Conservation (phyloP, 2,888 invertebrate genomes). For the Tholera decimalis region DNA sequence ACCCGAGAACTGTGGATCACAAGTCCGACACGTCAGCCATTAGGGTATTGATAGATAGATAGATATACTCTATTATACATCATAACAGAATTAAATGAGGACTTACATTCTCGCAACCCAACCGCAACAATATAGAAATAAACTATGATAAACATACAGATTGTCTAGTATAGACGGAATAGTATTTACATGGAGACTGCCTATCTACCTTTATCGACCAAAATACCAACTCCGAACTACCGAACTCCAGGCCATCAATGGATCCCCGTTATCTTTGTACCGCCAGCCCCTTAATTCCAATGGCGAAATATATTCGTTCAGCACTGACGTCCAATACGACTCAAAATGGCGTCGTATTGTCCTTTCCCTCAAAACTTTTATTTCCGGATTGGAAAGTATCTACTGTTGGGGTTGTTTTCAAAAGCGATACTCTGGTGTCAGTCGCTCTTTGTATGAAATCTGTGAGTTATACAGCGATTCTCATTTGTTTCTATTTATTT, state of each 20-base stretch:
- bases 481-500: neutral
- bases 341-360: slow-evolving; percentile 45
- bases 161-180: too few species aligned
- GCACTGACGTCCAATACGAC: slow-evolving; percentile 32
- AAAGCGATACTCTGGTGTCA: neutral
- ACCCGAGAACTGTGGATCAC: too few species aligned
- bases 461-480: neutral
- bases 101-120: too few species aligned
- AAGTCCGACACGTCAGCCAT: too few species aligned
- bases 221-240: slow-evolving; percentile 27
- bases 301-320: slow-evolving; percentile 48
- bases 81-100: too few species aligned
- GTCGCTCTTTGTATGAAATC: neutral
- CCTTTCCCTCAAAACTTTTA: slow-evolving; percentile 40
- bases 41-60: too few species aligned
- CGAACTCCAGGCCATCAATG: slow-evolving; percentile 22
- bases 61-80: too few species aligned
- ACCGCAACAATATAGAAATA: too few species aligned
- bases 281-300: slow-evolving; percentile 51
- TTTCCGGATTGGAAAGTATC: slow-evolving; percentile 7
- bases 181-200: too few species aligned
- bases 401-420: slow-evolving; percentile 15
- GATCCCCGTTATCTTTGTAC: slow-evolving; percentile 47
- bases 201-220: neutral
- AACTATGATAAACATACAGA: too few species aligned